Base-by-base conservation (phyloP, 1,140 invertebrate species). In the Episyrphus balteatus region DNA sequence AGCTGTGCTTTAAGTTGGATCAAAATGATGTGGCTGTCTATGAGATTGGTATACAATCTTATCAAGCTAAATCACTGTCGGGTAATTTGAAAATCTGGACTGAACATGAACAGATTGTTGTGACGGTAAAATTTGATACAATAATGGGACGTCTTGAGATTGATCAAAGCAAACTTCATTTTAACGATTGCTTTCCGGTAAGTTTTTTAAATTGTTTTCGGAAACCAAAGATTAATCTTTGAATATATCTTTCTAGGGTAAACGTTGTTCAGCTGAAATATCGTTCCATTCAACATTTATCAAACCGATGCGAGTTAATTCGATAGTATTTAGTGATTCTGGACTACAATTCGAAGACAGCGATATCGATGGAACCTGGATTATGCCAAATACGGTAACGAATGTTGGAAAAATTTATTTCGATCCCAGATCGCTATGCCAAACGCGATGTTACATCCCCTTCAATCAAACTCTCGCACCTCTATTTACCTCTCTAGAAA, bases 171-270 rank as follows among this genome's bases (percentile, higher is more conserved):
- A 75, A 77, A 52, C 62, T 91, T 13, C 69, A 80, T 39, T 88
- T 91, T 65, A 77, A 83, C 48, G 79, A 88, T 67, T 85, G 84
- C 53, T 91, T 89, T 76, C 88, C 88, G 32, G 85, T 87, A 74
- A 78, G 78, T 78, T 31, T n/a, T 41, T 41, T 41, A 19, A 19
- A 42, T 17, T 42, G 3, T 21, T n/a, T 37, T 45, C 6, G 7
- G n/a, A 18, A 42, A 19, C 13, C 13, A 17, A 19, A 40, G 32
- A 49, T 32, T 31, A 9, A 33, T 32, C 8, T 48, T 36, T 34
- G 32, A 19, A 47, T 8, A 15, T 30, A 36, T 30, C 12, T 54
- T 75, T 77, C 34, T 61, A 89, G 86, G 86, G 86, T 14, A 86
- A 83, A 63, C 75, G 86, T 39, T 88, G 85, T 57, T 74, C 76